phyloP scores from a whole-genome alignment of 2,888 invertebrate species.

The Beris morrisii region DNA sequence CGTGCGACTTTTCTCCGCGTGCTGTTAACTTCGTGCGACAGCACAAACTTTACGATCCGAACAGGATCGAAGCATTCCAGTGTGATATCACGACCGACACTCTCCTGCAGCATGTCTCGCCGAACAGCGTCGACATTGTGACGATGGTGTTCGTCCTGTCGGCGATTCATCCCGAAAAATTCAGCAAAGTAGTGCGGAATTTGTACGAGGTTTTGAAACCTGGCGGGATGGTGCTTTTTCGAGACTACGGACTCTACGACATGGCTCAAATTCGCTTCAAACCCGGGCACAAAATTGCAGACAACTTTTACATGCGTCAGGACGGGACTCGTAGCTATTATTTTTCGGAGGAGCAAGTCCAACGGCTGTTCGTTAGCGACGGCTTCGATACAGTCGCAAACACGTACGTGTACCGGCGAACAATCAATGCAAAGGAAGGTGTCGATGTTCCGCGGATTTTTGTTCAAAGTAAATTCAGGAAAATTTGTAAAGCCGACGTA shows the following conservation, averaged over 20 bases:
- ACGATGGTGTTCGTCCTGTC: conserved; percentile 95
- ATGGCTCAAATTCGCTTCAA: conserved; percentile 95
- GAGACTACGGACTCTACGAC: conserved; percentile 95
- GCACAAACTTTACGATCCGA: conserved; percentile 66
- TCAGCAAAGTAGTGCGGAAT: conserved; percentile 65
- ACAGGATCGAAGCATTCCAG: conserved; percentile 75
- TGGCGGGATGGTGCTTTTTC: conserved; percentile 80
- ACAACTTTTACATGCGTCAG: conserved; percentile 93
- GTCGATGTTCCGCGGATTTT: conserved; percentile 90
- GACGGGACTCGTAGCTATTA: conserved; percentile 93
- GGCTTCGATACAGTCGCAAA: conserved; percentile 73
- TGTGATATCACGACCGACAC: conserved; percentile 75
- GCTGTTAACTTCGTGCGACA: conserved; percentile 84
- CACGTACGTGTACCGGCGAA: conserved; percentile 82
- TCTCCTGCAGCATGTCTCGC: conserved; percentile 61
- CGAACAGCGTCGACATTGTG: conserved; percentile 70
- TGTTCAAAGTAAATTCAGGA: conserved; percentile 84
- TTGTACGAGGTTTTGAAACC: conserved; percentile 67
- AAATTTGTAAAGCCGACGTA: conserved; percentile 43
- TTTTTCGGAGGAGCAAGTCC: conserved; percentile 73
- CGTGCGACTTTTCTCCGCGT: conserved; percentile 91
- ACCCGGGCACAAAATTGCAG: conserved; percentile 86
- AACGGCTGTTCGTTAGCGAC: conserved; percentile 63
- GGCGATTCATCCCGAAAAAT: conserved; percentile 87
- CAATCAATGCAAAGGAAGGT: conserved; percentile 89